Percentiles rank a stretch among this genome's conserved stretches.
These are phyloP conservation scores for Euschistus heros DNA, from an alignment of 1,140 invertebrate species.

Conservation along the genomic window DNA sequence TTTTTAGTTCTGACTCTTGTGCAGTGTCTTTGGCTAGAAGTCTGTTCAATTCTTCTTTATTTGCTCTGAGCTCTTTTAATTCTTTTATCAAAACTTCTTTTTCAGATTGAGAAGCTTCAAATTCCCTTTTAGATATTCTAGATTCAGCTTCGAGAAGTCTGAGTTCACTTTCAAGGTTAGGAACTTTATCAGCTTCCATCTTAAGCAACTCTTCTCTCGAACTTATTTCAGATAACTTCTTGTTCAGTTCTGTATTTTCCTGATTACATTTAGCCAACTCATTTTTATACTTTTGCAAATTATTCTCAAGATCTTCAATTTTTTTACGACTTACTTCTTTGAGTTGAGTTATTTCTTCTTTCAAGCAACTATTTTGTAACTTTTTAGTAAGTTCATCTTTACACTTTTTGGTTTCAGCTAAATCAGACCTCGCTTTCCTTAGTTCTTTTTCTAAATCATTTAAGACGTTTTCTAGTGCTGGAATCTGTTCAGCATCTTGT, in stretches of 20 bases:
- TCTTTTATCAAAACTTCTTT: neutral
- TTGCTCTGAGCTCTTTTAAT: constrained; percentile 4
- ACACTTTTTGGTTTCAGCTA: neutral
- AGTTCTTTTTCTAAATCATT: constrained; percentile 6
- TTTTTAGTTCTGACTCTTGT: neutral
- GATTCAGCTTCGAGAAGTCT: constrained; percentile 10
- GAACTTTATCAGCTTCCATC: neutral
- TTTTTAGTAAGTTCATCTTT: constrained; percentile 2
- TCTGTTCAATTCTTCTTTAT: neutral
- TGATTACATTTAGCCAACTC: neutral
- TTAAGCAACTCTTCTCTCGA: neutral
- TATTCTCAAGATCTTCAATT: constrained; percentile 1
- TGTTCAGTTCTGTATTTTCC: neutral
- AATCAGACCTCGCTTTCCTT: neutral
- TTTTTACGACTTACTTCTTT: neutral
- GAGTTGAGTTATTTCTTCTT: neutral
- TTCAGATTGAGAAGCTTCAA: constrained; percentile 1
- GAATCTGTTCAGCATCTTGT: constrained; percentile 6
- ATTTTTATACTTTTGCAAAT: constrained; percentile 5
- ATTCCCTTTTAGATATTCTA: constrained; percentile 8
- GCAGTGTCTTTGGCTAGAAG: neutral
- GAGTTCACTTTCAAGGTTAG: neutral
- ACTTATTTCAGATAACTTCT: neutral
- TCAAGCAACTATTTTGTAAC: neutral
- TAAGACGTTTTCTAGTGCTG: neutral